Conservation (phyloP, 2,797 vertebrate genomes). For the Hippopotamyrus pictus region DNA sequence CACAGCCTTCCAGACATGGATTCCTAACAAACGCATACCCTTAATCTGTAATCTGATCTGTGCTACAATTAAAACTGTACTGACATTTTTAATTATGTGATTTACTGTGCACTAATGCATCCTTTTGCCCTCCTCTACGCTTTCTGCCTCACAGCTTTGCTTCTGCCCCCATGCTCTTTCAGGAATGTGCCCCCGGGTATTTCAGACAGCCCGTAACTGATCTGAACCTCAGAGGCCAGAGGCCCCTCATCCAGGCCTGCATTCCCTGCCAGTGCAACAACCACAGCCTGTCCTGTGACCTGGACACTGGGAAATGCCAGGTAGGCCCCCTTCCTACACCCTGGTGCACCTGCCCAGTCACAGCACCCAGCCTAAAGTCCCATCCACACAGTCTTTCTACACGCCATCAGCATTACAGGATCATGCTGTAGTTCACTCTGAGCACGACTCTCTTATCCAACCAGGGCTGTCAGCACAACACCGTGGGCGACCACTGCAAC, state of each 20-base stretch:
- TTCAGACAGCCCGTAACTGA: conserved; percentile 60
- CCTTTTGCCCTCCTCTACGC: background rate
- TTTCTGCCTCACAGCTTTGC: background rate
- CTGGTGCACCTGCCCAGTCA: background rate
- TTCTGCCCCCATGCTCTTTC: background rate
- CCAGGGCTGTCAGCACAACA: conserved; percentile 80
- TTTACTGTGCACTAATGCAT: background rate
- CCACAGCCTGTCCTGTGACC: conserved; percentile 76
- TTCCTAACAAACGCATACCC: background rate
- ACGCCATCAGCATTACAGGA: background rate
- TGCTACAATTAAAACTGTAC: background rate
- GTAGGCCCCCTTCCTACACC: conserved; percentile 47
- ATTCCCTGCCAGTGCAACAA: conserved; percentile 79
- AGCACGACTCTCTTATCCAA: conserved; percentile 11
- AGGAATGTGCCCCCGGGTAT: conserved; percentile 81
- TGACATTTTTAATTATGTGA: background rate
- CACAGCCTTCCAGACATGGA: background rate
- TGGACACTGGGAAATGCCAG: conserved; percentile 75
- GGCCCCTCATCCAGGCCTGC: conserved; percentile 57
- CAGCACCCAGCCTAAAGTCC: background rate
- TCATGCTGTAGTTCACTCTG: background rate
- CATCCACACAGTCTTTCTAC: background rate
- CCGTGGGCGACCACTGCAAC: conserved; percentile 68
- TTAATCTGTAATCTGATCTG: background rate
- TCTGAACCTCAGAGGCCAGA: conserved; percentile 36